Percentiles rank a stretch among this genome's conserved stretches.
phyloP scores from a whole-genome alignment of 2,113 vertebrate genomes.

The Echinops telfairi region DNA sequence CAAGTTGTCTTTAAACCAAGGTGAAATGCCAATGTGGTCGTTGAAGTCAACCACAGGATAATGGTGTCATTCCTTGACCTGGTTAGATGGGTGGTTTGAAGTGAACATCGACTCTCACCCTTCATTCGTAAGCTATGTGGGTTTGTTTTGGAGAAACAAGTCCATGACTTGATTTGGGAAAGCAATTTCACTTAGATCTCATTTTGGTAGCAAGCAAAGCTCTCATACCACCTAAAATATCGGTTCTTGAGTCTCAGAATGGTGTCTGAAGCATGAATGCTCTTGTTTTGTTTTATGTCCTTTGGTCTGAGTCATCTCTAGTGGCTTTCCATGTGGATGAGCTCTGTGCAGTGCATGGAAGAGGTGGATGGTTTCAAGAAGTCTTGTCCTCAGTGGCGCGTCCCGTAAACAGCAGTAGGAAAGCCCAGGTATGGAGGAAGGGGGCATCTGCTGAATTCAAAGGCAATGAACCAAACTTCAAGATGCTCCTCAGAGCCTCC shows the following conservation, averaged over 20 bases:
- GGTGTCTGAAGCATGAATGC: not conserved
- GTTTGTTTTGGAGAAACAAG: not conserved
- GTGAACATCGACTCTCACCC: not conserved
- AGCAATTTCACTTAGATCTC: not conserved
- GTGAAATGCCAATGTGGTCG: not conserved
- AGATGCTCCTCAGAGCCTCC: not conserved
- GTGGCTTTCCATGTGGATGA: not conserved
- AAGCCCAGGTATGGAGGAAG: slow-evolving; percentile 19
- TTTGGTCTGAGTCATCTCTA: not conserved
- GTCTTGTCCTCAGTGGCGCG: not conserved
- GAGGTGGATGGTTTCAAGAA: not conserved
- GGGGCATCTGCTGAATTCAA: slow-evolving; percentile 25
- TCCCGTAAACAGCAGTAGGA: not conserved
- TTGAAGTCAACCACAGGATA: not conserved
- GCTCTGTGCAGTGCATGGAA: not conserved
- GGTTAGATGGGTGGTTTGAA: not conserved
- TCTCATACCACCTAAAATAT: not conserved
- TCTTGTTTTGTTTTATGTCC: not conserved
- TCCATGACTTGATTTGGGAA: not conserved
- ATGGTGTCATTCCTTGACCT: not conserved
- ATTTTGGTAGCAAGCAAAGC: not conserved
- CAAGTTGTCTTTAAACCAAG: not conserved
- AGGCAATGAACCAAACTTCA: not conserved
- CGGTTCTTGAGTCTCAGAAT: not conserved
- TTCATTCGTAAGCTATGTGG: not conserved